Evolutionary conservation across 2,113 vertebrate genomes (phyloP).

Genomic region (Cnemophilus loriae): DNA sequence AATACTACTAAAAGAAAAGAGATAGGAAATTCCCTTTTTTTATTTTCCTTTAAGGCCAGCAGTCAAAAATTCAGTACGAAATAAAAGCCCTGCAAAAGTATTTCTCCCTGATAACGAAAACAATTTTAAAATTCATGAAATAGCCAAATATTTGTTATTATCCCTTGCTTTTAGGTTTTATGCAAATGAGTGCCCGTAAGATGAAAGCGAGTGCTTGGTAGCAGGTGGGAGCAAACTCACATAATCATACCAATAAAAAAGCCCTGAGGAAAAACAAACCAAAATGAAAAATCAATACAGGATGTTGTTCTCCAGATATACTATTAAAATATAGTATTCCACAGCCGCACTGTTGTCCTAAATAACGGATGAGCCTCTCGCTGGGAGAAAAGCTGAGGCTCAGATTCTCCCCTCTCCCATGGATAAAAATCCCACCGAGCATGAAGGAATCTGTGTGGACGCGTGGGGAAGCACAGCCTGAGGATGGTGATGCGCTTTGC

Average conservation of each 20-base stretch:
- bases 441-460: accelerated
- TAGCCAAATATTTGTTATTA: constrained; percentile 68
- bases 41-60: background rate
- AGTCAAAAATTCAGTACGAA: constrained; percentile 43
- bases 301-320: constrained; percentile 38
- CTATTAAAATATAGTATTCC: constrained; percentile 21
- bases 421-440: accelerated
- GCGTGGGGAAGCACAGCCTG: accelerated
- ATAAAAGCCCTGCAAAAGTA: constrained; percentile 42
- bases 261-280: constrained; percentile 63
- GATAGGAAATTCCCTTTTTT: constrained; percentile 35
- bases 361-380: background rate
- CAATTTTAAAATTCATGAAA: constrained; percentile 66
- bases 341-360: background rate
- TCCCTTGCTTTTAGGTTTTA: constrained; percentile 63
- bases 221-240: constrained; percentile 52
- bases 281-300: constrained; percentile 58
- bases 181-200: constrained; percentile 63
- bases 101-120: constrained; percentile 32
- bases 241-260: constrained; percentile 66
- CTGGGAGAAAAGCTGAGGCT: background rate
- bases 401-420: background rate
- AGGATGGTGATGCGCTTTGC: accelerated
- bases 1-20: constrained; percentile 42
- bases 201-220: constrained; percentile 57